phyloP scores from a whole-genome alignment of 1,140 invertebrate genomes.

The Atta colombica region DNA sequence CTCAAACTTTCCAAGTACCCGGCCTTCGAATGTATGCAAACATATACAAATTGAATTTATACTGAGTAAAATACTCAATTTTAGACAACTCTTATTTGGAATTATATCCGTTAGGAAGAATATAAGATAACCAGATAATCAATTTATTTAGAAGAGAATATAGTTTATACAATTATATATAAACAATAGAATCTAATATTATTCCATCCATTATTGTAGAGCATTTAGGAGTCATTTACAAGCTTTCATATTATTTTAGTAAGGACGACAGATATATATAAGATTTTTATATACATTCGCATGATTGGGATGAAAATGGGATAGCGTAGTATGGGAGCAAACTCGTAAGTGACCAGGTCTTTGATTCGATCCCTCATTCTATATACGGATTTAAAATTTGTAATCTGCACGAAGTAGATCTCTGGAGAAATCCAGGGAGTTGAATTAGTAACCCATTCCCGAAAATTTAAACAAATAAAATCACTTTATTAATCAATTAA shows the following conservation, averaged over 20 bases:
- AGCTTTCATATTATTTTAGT: not conserved
- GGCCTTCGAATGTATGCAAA: not conserved
- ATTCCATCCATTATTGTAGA: not conserved
- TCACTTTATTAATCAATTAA: too few relatives aligned
- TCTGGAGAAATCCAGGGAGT: too few relatives aligned
- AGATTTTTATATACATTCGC: not conserved
- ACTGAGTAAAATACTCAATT: conserved; percentile 2
- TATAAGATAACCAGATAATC: not conserved
- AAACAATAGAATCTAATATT: not conserved
- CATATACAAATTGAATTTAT: not conserved
- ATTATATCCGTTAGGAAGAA: not conserved
- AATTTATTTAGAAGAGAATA: not conserved
- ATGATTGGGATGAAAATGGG: too few relatives aligned
- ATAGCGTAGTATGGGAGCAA: too few relatives aligned
- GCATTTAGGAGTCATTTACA: not conserved
- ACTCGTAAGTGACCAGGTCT: too few relatives aligned
- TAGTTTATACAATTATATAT: not conserved
- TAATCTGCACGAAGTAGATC: too few relatives aligned
- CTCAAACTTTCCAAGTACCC: not conserved
- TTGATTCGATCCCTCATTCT: too few relatives aligned
- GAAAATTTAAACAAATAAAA: too few relatives aligned
- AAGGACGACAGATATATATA: not conserved
- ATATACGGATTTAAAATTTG: too few relatives aligned
- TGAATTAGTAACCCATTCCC: too few relatives aligned
- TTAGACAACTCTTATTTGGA: not conserved